Base-by-base conservation (phyloP, 2,888 invertebrate species). In the Melanotus villosus region DNA sequence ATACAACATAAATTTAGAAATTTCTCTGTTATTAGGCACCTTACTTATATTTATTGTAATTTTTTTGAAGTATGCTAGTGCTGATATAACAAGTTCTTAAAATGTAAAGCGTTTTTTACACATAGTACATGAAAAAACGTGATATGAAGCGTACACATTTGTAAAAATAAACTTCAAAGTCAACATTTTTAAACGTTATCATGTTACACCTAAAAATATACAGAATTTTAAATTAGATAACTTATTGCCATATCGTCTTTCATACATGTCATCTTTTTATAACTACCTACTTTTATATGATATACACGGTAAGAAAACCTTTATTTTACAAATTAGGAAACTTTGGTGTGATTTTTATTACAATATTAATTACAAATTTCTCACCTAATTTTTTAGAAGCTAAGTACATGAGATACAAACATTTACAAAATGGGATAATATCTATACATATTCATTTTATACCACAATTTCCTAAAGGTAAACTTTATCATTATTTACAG, bases 11-110 rank as follows among this genome's bases (percentile, higher is more conserved):
- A 58, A 57, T 47, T 43, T 56, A 65, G 67, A 70, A 72, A 57
- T 70, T 63, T 65, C 59, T 68, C 75, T 65, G 52, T 60, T 73
- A 68, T 71, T 74, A 77, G 78, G 78, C 78, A 78, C 78, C 75
- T 70, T 71, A 77, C 73, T 74, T 76, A 72, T 70, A 30, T 41
- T 52, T 59, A 60, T 52, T 60, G 23, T 52, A 21, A 18, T 62
- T 62, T 60, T 47, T 12, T 50, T 23, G 23, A 36, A 18, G n/a
- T 52, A 32, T 5, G 16, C 32, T 52, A 52, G 47, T 47, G 47
- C 52, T 52, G 52, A 52, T 32, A 52, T 52, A 32, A 52, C 52
- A 52, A 52, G 56, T 56, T 34, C 41, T 58, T 43, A 30, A 19
- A 41, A 58, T 58, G 6, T 60, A 45, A n/a, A 60, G 59, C 59